phyloP scores from a whole-genome alignment of 2,113 vertebrate species.

The Gymnocephalus cernua region DNA sequence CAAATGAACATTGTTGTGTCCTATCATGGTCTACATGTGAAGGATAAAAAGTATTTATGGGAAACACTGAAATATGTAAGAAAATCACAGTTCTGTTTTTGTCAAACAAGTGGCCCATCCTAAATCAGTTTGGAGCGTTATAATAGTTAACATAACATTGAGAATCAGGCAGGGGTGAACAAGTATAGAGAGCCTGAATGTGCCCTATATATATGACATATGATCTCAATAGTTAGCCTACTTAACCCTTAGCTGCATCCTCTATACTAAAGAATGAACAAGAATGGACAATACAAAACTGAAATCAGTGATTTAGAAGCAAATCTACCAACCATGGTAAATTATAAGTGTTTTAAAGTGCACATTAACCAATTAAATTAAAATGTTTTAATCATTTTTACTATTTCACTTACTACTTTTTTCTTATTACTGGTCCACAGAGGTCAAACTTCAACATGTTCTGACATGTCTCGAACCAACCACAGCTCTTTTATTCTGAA shows the following conservation, averaged over 20 bases:
- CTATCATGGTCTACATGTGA: not conserved
- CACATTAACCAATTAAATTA: not conserved
- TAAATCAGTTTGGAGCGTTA: not conserved
- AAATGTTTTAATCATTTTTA: no score
- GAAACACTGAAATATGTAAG: no score
- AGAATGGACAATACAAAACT: not conserved
- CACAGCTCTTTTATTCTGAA: not conserved
- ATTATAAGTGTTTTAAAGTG: no score
- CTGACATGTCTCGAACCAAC: not conserved
- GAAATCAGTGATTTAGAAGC: not conserved
- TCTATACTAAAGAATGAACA: no score
- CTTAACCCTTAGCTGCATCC: not conserved
- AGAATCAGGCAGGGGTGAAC: not conserved
- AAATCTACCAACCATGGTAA: not conserved
- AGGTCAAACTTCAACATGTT: constrained; percentile 24
- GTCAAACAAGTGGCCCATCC: not conserved
- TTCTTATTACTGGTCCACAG: not conserved
- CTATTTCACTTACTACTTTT: not conserved
- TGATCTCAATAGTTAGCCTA: no score
- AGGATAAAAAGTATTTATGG: no score
- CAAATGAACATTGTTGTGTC: no score
- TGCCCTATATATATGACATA: not conserved
- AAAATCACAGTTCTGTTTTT: not conserved
- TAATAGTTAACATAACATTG: not conserved
- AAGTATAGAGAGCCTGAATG: not conserved